phyloP scores from a whole-genome alignment of 2,888 invertebrate genomes.

The Caenorhabditis parvicauda region DNA sequence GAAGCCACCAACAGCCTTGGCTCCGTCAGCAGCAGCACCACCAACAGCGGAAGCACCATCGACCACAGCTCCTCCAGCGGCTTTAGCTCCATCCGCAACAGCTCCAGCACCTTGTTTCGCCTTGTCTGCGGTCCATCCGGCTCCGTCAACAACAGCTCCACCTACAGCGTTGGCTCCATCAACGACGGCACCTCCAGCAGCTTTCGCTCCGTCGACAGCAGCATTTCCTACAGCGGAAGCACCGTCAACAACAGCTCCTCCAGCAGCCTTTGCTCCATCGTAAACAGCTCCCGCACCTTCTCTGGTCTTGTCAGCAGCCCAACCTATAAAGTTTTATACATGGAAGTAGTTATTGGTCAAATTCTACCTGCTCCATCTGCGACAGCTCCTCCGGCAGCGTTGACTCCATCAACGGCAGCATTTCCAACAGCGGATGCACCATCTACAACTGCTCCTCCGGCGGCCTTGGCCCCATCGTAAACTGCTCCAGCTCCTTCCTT shows the following conservation, averaged over 20 bases:
- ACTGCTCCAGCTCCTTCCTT: conserved; percentile 18
- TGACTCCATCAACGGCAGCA: conserved; percentile 4
- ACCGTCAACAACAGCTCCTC: conserved; percentile 7
- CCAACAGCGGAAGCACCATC: conserved; percentile 7
- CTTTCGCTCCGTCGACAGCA: conserved; percentile 2
- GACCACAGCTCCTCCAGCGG: conserved; percentile 10
- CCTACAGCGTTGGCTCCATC: conserved; percentile 14
- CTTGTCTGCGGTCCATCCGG: neutral
- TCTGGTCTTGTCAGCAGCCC: neutral
- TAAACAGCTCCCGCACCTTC: neutral
- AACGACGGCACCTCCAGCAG: conserved; percentile 5
- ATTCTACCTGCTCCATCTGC: too few relatives aligned
- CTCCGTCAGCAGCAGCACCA: conserved; percentile 8
- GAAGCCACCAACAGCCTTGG: conserved; percentile 26
- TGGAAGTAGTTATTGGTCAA: too few relatives aligned
- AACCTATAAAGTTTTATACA: too few relatives aligned
- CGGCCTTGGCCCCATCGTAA: conserved; percentile 15
- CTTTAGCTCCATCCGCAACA: conserved; percentile 11
- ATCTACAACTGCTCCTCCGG: conserved; percentile 5
- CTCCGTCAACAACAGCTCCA: conserved; percentile 12
- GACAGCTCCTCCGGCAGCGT: conserved; percentile 5
- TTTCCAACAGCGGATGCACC: conserved; percentile 1
- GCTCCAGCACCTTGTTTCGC: conserved; percentile 6
- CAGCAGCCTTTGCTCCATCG: conserved; percentile 3
- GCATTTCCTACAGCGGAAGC: neutral